Base-by-base conservation (phyloP, 1,140 invertebrate species). In the Pseudachorutes palmiensis region DNA sequence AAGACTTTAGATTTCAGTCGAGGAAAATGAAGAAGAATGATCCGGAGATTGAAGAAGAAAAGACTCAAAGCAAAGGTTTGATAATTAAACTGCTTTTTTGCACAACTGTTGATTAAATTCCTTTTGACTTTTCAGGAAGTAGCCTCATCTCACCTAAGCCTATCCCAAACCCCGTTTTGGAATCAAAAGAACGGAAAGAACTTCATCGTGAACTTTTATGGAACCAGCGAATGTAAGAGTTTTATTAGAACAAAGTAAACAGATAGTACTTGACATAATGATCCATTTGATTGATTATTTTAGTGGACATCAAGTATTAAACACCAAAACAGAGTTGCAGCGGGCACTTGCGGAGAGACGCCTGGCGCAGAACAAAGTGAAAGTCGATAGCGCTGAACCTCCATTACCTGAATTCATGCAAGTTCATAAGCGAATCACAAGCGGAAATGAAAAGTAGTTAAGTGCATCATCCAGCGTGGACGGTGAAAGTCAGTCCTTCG, bases 371-470 rank as follows among this genome's bases (percentile, higher is more conserved):
- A 12, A 55, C 12, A 55, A 55, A 5, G 24, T 19, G 12, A 55
- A 55, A 22, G 24, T 19, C 19, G 9, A 14, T 5, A 22, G 51
- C 3, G 51, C 3, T 5, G 51, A 55, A 19, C 9, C 51, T 5
- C 12, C 51, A 22, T 22, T 55, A 55, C 51, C 51, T 55, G 51
- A 55, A 24, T 55, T 55, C 24, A 55, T 55, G 51, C 51, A 19
- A 14, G 51, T 55, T 5, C 51, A 55, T 55, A 12, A 55, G 51
- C 12, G 51, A 5, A 55, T 55, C 5, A 55, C 51, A 5, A 55
- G 24, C 24, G 51, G 51, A 22, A 55, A 55, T 55, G 9, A 24
- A n/a, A 24, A 55, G 51, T 55, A 24, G 24, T 24, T 55, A 55
- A 24, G 51, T 5, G 36, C 19, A n/a, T n/a, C n/a, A n/a, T n/a